Conservation (phyloP, 2,797 vertebrate species). For the Phrynocephalus guinanensis region DNA sequence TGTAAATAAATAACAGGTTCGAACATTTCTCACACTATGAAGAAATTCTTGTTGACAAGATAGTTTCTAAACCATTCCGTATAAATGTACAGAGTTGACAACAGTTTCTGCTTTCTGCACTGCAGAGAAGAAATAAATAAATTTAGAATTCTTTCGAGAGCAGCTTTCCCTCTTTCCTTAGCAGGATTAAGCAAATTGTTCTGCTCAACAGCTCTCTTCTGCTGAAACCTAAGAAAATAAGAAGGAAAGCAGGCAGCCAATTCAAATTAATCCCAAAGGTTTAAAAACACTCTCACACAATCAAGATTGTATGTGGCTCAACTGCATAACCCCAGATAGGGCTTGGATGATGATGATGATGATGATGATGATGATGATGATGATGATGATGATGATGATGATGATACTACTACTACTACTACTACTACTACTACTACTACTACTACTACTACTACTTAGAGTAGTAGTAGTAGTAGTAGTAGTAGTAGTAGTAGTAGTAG, state of each 20-base stretch:
- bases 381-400: too few relatives aligned
- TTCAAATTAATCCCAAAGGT: background rate
- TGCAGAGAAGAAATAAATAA: background rate
- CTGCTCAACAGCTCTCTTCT: background rate
- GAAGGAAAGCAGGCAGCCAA: background rate
- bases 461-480: too few relatives aligned
- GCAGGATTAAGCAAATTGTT: background rate
- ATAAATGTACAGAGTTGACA: background rate
- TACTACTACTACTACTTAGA: too few relatives aligned
- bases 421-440: too few relatives aligned
- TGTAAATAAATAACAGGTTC: background rate
- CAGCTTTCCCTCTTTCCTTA: background rate
- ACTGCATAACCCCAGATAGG: background rate
- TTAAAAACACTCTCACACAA: background rate
- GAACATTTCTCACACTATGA: background rate
- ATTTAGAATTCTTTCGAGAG: background rate
- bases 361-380: too few relatives aligned
- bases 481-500: too few relatives aligned
- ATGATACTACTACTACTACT: too few relatives aligned
- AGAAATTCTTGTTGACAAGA: background rate
- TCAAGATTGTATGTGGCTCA: background rate
- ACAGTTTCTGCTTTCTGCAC: too few relatives aligned
- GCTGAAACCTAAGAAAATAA: slow-evolving; percentile 4
- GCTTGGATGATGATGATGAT: too few relatives aligned
- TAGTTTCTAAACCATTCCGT: background rate